These are phyloP conservation scores for Temnothorax nylanderi DNA, from an alignment of 1,140 invertebrate genomes.

Conservation along the genomic window DNA sequence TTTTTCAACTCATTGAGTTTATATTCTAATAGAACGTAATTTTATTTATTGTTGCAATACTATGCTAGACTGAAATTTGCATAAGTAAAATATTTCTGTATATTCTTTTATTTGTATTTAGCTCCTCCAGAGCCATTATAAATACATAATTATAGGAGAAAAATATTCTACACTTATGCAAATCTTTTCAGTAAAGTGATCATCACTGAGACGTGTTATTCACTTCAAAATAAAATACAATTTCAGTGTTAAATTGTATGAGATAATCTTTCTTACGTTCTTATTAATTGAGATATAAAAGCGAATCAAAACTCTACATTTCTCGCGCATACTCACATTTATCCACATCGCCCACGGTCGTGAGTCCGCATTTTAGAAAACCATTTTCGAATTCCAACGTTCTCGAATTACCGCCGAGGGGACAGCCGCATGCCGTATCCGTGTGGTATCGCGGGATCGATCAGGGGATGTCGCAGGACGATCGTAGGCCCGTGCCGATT, in stretches of 20 bases:
- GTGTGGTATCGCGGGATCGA: constrained; percentile 23
- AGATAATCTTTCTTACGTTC: neutral
- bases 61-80: neutral
- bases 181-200: neutral
- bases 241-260: neutral
- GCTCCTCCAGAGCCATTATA: neutral
- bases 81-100: neutral
- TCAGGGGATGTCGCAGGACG: neutral
- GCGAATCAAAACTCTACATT: constrained; percentile 37
- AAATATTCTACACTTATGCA: neutral
- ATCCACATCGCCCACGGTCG: constrained; percentile 1
- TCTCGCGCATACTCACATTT: constrained; percentile 44
- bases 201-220: neutral
- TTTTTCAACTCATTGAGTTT: neutral
- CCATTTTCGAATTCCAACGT: constrained; percentile 28
- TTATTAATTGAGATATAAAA: neutral
- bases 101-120: neutral
- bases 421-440: constrained; percentile 12
- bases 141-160: neutral
- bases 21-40: neutral
- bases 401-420: constrained; percentile 51
- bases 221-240: too few relatives aligned
- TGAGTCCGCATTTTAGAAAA: constrained; percentile 18
- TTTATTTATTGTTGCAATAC: neutral
- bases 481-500: neutral